Base-by-base conservation (phyloP, 2,113 vertebrate genomes). In the Oceanites oceanicus region DNA sequence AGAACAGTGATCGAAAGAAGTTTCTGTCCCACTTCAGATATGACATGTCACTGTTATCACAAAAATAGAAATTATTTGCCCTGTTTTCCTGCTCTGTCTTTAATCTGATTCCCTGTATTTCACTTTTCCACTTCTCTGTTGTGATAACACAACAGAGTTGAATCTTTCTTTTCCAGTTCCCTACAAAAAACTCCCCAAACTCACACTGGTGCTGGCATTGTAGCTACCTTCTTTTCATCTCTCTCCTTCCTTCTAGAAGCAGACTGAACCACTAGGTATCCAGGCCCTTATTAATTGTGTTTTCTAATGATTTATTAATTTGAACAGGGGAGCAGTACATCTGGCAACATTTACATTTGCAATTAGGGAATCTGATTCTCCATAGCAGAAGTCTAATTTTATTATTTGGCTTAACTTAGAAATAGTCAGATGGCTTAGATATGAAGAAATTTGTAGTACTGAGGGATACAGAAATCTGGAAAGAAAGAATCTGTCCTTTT, bases 281-380 rank as follows among this genome's bases (percentile, higher is more conserved):
- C 32, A 91, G n/a, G 21, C 27, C 65, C 94, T 89, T 96, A 97
- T 97, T 98, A 97, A 96, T 96, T 95, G 94, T 97, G 65, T 91
- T 96, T 97, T 90, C 93, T 97, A 97, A 97, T 97, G 93, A 97
- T 97, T 97, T 97, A 98, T 98, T 98, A 96, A 98, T 97, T 97
- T 96, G 89, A 94, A 96, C 91, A 97, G 92, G 94, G 82, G 80
- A 97, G n/a, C 49, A 50, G 92, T 97, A 97, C 94, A 97, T 97
- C 96, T 97, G 97, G 93, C 89, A 97, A 96, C 91, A 97, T 96
- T 98, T 97, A 97, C 91, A 94, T 95, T 97, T 95, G 88, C 90
- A 97, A 95, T 97, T 97, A 98, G 73, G 72, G 50, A 95, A 92
- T 90, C 88, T 71, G 86, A 86, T 91, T 92, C 82, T 90, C 85